These are phyloP conservation scores for Hydra vulgaris DNA, from an alignment of 30 jellyfish, hydroid and myxozoan genomes.

Conservation along the genomic window DNA sequence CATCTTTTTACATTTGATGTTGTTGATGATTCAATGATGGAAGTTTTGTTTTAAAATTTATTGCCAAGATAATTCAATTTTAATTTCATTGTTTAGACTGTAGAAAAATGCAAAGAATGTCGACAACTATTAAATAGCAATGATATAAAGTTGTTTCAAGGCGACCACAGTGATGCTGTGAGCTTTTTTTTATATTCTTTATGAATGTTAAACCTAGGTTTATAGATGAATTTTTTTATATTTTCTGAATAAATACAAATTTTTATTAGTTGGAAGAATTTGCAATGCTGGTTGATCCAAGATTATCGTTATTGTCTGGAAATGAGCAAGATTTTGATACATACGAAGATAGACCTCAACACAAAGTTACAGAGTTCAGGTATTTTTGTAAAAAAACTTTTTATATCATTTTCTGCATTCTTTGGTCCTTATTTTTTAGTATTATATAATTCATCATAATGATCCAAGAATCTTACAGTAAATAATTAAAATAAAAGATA, in stretches of 20 bases:
- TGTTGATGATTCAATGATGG: too few relatives aligned
- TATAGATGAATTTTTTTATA: too few relatives aligned
- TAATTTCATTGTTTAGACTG: constrained; percentile 23
- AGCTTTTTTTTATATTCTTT: constrained; percentile 10
- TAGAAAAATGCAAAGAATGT: constrained; percentile 77
- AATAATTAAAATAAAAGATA: too few relatives aligned
- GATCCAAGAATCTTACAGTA: too few relatives aligned
- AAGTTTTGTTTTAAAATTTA: too few relatives aligned
- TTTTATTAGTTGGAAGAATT: constrained; percentile 60
- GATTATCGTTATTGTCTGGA: constrained; percentile 63
- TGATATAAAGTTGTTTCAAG: constrained; percentile 60
- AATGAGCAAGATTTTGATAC: constrained; percentile 40
- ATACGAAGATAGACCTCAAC: constrained; percentile 72
- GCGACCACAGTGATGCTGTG: constrained; percentile 84
- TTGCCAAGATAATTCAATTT: too few relatives aligned
- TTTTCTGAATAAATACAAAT: not conserved
- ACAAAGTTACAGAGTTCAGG: constrained; percentile 82
- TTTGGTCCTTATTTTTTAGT: too few relatives aligned
- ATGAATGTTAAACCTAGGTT: too few relatives aligned
- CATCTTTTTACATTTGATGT: too few relatives aligned
- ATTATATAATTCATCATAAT: too few relatives aligned
- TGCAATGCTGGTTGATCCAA: constrained; percentile 61
- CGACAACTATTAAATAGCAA: constrained; percentile 49
- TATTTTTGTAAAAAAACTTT: constrained; percentile 4
- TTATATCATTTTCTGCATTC: not conserved